Evolutionary conservation across 1,140 invertebrate genomes (phyloP).

Genomic region (Lucilia sericata): DNA sequence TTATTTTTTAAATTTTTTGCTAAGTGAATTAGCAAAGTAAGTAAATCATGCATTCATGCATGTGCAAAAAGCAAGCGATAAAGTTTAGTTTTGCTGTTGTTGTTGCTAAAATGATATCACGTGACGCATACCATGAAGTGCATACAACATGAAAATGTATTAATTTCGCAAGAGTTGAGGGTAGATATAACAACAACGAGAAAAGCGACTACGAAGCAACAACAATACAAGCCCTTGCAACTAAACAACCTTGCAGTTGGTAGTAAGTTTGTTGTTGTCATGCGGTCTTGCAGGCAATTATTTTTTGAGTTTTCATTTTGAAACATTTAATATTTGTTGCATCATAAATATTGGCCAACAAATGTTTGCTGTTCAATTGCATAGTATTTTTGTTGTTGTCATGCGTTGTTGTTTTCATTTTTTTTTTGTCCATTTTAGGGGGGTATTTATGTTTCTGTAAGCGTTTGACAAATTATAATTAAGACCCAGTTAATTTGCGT

Average conservation of each 20-base stretch:
- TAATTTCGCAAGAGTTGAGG: neutral
- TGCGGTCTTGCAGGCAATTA: neutral
- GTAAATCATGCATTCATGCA: conserved; percentile 38
- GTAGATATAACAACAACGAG: neutral
- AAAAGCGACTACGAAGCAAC: neutral
- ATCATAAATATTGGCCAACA: neutral
- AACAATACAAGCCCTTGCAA: neutral
- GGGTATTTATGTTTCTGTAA: neutral
- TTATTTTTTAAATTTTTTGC: too few species aligned
- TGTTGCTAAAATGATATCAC: conserved; percentile 24
- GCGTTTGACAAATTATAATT: neutral
- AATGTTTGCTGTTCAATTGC: neutral
- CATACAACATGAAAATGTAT: neutral
- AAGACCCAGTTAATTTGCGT: neutral
- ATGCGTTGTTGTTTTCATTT: neutral
- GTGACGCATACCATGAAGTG: conserved; percentile 31
- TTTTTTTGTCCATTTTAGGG: neutral
- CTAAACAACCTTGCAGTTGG: neutral
- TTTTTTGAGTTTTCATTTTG: neutral
- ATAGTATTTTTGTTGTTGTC: neutral
- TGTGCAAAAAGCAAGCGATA: conserved; percentile 13
- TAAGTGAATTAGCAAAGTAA: neutral
- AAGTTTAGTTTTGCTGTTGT: conserved; percentile 27
- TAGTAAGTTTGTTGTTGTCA: neutral
- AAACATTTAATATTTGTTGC: neutral